These are phyloP conservation scores for Netelia virgata DNA, from an alignment of 2,888 invertebrate species.

Conservation along the genomic window DNA sequence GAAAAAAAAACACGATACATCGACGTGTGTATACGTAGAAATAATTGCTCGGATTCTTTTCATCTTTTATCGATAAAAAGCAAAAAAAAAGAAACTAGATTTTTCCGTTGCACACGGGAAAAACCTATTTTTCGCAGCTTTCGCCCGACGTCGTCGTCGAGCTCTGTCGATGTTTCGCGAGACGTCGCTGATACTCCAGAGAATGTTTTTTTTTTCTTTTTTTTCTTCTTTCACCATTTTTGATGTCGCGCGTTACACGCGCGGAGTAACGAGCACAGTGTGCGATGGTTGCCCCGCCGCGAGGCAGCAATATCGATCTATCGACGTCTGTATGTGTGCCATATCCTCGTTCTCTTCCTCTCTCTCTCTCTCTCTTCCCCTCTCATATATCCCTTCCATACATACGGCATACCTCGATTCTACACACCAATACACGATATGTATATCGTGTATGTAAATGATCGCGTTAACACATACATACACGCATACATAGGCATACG, in stretches of 20 bases:
- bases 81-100: background rate
- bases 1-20: too few species aligned
- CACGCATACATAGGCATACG: background rate
- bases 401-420: constrained; percentile 20
- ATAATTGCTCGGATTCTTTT: too few species aligned
- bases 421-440: background rate
- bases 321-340: constrained; percentile 54
- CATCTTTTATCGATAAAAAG: background rate
- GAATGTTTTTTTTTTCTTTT: constrained; percentile 3
- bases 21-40: too few species aligned
- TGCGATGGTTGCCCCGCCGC: constrained; percentile 22
- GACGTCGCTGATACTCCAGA: background rate
- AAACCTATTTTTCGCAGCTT: background rate
- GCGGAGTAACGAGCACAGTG: constrained; percentile 35
- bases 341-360: constrained; percentile 36
- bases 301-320: constrained; percentile 62
- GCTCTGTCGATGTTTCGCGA: background rate
- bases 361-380: constrained; percentile 11
- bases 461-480: constrained; percentile 19
- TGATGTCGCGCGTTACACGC: constrained; percentile 11
- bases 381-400: background rate
- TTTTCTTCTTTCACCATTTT: constrained; percentile 16
- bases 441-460: constrained; percentile 38
- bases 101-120: background rate
- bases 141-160: background rate